Evolutionary conservation across 2,113 vertebrate genomes (phyloP).

Genomic region (Vidua macroura): DNA sequence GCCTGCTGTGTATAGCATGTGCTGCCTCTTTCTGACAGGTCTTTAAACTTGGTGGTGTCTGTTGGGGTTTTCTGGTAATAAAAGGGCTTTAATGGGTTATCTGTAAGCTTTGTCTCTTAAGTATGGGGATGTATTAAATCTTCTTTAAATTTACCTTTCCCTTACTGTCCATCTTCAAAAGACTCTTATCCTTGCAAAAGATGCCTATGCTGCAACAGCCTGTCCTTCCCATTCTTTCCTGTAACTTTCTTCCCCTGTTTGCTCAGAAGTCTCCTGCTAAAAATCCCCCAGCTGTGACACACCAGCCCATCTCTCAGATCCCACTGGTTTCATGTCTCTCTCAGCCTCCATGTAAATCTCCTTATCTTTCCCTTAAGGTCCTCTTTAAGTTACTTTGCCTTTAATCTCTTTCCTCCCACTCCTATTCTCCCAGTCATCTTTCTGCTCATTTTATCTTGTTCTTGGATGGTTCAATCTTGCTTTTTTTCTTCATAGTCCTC

Average conservation of each 20-base stretch:
- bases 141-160: neutral
- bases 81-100: neutral
- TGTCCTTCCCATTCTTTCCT: neutral
- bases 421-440: neutral
- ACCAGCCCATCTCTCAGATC: neutral
- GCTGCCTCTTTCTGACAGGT: neutral
- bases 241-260: neutral
- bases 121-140: neutral
- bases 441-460: neutral
- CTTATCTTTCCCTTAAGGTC: neutral
- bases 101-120: neutral
- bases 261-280: neutral
- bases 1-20: neutral
- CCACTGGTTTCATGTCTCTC: neutral
- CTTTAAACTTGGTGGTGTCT: neutral
- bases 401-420: neutral
- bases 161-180: neutral
- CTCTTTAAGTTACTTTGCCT: neutral
- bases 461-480: neutral
- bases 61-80: neutral
- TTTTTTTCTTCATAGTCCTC: neutral
- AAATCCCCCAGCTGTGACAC: neutral
- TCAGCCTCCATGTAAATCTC: neutral
- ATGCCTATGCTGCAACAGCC: neutral
- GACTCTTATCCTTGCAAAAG: neutral